Base-by-base conservation (phyloP, 2,797 vertebrate genomes). In the Smutsia temminckii region DNA sequence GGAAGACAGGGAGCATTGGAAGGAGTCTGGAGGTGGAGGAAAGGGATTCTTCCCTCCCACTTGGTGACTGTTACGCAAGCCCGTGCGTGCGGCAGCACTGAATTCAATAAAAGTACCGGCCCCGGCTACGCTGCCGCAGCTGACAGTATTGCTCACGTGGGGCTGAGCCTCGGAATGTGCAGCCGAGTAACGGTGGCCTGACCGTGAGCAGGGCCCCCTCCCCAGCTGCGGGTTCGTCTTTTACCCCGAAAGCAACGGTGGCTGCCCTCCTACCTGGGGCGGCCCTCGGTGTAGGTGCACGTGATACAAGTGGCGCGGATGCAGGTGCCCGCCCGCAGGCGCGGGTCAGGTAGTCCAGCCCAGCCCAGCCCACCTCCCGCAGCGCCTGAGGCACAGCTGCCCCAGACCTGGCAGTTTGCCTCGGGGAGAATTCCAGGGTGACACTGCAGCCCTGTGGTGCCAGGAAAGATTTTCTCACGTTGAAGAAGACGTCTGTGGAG, bases 381-480 rank as follows among this genome's bases (percentile, higher is more conserved):
- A 74, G 69, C 46, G 79, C 75, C 75, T 0, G 17, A 16, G 68
- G 85, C 78, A 32, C 29, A 59, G 68, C 83, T 66, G 18, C 5
- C 64, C 40, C 27, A 21, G 46, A 55, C 7, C 74, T 78, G 91
- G 93, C 91, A 8, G 0, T 37, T 32, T 71, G 95, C 89, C 93
- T 16, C 51, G 84, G 90, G 85, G 85, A 94, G 89, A 87, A 42
- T 96, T 40, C 57, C 83, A 81, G 59, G 3, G 7, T 59, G 83
- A 93, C 81, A 57, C 59, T 79, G 94, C 53, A 69, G 69, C 40
- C 12, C 46, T 13, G 80, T 64, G 90, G 53, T 80, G 93, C 32
- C 92, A 27, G 68, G 75, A 63, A 92, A 17, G 64, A 85, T 25
- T 68, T 86, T 92, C 85, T 93, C 94, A 85, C 72, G 3, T 18